A percentile compares a stretch with the other conserved stretches of the same genome.
Conservation (phyloP, 2,888 invertebrate species). For the Lacanobia oleracea region DNA sequence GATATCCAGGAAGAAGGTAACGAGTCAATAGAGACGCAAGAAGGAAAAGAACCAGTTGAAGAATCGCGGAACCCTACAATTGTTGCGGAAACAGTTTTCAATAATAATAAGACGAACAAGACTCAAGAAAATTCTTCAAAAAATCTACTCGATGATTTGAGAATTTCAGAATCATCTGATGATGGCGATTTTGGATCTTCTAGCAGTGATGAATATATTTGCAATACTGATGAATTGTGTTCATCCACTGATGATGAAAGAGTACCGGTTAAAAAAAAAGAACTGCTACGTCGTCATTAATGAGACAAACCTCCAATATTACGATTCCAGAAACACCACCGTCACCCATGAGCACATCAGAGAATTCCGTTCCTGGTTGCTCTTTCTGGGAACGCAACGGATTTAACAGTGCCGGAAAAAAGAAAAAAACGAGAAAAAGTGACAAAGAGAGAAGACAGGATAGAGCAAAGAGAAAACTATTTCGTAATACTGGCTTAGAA, state of each 20-base stretch:
- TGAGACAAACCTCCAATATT: conserved; percentile 22
- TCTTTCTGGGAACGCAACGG: conserved; percentile 29
- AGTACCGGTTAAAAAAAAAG: conserved; percentile 27
- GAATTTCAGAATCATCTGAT: not conserved
- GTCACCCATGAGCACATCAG: conserved; percentile 18
- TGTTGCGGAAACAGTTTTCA: conserved; percentile 1
- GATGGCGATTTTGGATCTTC: conserved; percentile 47
- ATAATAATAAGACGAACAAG: conserved; percentile 33
- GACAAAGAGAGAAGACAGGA: conserved; percentile 37
- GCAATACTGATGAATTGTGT: conserved; percentile 38
- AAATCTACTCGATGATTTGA: conserved; percentile 29
- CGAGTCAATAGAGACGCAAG: too few relatives aligned
- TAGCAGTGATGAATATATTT: conserved; percentile 46
- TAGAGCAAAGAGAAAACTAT: conserved; percentile 34
- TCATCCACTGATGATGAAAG: conserved; percentile 45
- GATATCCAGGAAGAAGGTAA: too few relatives aligned
- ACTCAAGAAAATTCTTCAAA: conserved; percentile 33
- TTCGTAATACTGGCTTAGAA: conserved; percentile 30
- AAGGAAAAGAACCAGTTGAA: too few relatives aligned
- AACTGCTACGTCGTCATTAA: conserved; percentile 34
- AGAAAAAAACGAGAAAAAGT: conserved; percentile 33
- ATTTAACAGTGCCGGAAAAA: conserved; percentile 28
- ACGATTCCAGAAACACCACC: conserved; percentile 24
- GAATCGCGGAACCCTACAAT: too few relatives aligned
- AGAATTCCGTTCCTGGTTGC: conserved; percentile 22